Evolutionary conservation across 2,888 invertebrate species (phyloP), one percentile per base, ranked within the genome.

Genomic region (Pyralis farinalis): DNA sequence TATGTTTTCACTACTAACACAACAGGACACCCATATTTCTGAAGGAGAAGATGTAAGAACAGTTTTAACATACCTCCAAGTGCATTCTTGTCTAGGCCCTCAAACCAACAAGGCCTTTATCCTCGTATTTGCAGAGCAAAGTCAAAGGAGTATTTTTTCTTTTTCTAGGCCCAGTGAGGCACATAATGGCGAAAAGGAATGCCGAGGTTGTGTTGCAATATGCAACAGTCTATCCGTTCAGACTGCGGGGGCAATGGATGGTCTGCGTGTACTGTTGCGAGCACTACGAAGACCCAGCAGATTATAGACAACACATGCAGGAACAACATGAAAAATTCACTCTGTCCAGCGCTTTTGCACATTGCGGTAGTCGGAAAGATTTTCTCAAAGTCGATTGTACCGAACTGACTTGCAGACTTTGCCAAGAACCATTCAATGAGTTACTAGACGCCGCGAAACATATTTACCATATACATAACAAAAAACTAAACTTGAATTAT

Each of bases 241-340:
- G 86, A 53, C 65, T 81, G 41, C 69, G 64, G 39, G 73, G 74
- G 7, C 75, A 73, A 44, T 53, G 47, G 8, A 58, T 85, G 52
- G 63, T 77, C 41, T 87, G 87, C 55, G 84, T 85, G 47, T 87
- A 80, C 67, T 87, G 87, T 69, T 67, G 72, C 47, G 84, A 86
- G 28, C 63, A 70, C 20, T 78, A 66, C 43, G 63, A 67, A 12
- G 75, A 80, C 8, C 83, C 84, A 0, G 55, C 55, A 4, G 55
- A 58, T 7, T 85, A 72, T 51, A 72, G 85, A 35, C 45, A 46
- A 3, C 87, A 87, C 45, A 58, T 81, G 47, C 70, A 74, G 34
- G 57, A 62, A 1, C 53, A 51, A 4, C 86, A 86, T 46, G 47
- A 61, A 46, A 51, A 58, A 3, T 76, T 77, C 44, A 78, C 66